A percentile compares a stretch with the other conserved stretches of the same genome.
Evolutionary conservation across 2,797 vertebrate genomes (phyloP).

Genomic region (Lagorchestes hirsutus): DNA sequence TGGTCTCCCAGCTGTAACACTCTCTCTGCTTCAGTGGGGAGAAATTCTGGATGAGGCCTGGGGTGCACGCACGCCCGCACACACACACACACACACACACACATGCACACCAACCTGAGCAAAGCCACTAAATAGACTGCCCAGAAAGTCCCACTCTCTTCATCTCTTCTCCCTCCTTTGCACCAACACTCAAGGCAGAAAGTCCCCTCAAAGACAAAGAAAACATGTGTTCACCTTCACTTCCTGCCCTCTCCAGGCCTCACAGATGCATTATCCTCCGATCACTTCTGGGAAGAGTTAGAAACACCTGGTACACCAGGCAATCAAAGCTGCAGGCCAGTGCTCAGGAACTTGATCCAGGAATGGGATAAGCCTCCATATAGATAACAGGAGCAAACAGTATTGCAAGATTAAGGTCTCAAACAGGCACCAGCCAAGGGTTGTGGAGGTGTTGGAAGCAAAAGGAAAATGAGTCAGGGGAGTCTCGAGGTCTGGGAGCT

Average conservation of each 20-base stretch:
- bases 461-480: background rate
- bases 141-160: background rate
- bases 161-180: background rate
- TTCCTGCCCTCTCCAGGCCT: background rate
- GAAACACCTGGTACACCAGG: background rate
- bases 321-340: background rate
- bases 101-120: background rate
- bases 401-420: background rate
- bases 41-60: background rate
- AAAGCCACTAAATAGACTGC: background rate
- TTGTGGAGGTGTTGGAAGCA: background rate
- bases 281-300: background rate
- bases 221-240: background rate
- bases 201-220: background rate
- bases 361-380: background rate
- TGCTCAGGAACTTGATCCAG: background rate
- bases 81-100: background rate
- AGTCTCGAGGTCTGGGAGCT: background rate
- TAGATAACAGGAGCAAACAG: background rate
- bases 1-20: background rate
- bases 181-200: background rate
- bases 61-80: background rate
- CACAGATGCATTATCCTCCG: background rate
- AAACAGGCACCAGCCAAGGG: background rate
- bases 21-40: background rate